A percentile compares a stretch with the other conserved stretches of the same genome.
Conservation (phyloP, 2,888 invertebrate species). For the Oegoconia quadripuncta region DNA sequence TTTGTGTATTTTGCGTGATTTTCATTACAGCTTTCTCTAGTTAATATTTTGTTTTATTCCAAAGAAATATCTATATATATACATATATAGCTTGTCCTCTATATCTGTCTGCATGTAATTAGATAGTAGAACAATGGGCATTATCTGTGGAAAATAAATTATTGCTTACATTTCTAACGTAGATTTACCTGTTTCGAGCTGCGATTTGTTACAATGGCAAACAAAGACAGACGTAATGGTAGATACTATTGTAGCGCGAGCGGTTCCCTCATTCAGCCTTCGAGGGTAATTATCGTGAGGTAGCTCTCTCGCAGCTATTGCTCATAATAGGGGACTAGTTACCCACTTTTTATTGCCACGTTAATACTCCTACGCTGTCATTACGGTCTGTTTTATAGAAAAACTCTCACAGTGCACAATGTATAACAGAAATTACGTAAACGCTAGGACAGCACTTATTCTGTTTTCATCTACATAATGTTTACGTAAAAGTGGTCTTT, state of each 20-base stretch:
- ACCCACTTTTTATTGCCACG: conserved; percentile 24
- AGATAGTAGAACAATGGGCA: conserved; percentile 1
- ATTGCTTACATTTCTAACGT: conserved; percentile 7
- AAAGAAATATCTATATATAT: too few relatives aligned
- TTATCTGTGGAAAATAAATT: neutral
- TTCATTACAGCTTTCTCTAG: conserved; percentile 25
- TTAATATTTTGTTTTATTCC: conserved; percentile 27
- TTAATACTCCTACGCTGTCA: neutral
- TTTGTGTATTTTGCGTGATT: conserved; percentile 23
- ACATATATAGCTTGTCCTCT: conserved; percentile 2
- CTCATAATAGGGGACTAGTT: conserved; percentile 28
- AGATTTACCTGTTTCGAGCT: conserved; percentile 12
- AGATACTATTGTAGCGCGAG: conserved; percentile 47
- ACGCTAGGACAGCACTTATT: too few relatives aligned
- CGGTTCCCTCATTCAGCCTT: conserved; percentile 56
- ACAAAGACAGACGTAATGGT: conserved; percentile 38
- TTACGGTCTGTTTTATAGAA: neutral
- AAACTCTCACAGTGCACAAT: too few relatives aligned
- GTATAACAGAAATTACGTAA: too few relatives aligned
- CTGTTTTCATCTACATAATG: too few relatives aligned
- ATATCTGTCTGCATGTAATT: neutral
- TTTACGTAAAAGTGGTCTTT: too few relatives aligned
- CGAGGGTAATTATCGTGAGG: conserved; percentile 43
- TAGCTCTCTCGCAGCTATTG: conserved; percentile 29
- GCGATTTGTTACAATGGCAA: conserved; percentile 24